A percentile compares a stretch with the other conserved stretches of the same genome.
Evolutionary conservation across 64 coral and sea anemone genomes (phyloP).

Genomic region (Porites australiensis): DNA sequence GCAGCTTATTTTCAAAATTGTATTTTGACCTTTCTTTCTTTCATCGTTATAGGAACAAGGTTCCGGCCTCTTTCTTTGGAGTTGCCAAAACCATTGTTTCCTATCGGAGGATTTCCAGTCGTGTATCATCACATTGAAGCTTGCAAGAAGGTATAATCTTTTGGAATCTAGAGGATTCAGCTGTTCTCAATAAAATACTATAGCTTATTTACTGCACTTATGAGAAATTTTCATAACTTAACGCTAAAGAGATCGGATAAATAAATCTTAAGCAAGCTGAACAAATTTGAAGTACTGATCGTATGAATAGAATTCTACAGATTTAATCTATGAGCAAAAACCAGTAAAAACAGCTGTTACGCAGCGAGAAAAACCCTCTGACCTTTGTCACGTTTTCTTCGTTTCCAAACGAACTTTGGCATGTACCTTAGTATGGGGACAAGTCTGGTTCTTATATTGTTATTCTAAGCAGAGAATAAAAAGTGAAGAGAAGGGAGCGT

Average conservation of each 20-base stretch:
- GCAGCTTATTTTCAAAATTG: not conserved
- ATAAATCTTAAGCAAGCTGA: not conserved
- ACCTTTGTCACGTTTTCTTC: not conserved
- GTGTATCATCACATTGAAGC: constrained; percentile 98
- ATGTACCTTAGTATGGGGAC: no score
- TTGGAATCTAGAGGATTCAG: no score
- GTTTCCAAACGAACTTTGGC: no score
- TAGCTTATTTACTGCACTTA: no score
- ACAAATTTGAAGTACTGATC: not conserved
- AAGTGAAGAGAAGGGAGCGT: no score
- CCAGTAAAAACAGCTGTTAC: not conserved
- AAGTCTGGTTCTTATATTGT: no score
- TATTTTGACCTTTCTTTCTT: not conserved
- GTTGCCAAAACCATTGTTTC: constrained; percentile 93
- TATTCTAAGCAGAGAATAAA: no score
- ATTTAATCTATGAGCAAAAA: not conserved
- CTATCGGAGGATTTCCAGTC: constrained; percentile 91
- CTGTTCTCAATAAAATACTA: no score
- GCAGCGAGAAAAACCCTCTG: not conserved
- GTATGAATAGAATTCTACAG: not conserved
- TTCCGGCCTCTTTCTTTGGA: constrained; percentile 97
- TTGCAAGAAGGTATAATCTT: constrained; percentile 78
- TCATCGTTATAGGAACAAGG: constrained; percentile 75
- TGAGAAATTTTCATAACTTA: not conserved
- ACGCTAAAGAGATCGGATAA: not conserved